A percentile compares a stretch with the other conserved stretches of the same genome.
These are phyloP conservation scores for Syngnathus acus DNA, from an alignment of 2,797 vertebrate genomes.

Conservation along the genomic window DNA sequence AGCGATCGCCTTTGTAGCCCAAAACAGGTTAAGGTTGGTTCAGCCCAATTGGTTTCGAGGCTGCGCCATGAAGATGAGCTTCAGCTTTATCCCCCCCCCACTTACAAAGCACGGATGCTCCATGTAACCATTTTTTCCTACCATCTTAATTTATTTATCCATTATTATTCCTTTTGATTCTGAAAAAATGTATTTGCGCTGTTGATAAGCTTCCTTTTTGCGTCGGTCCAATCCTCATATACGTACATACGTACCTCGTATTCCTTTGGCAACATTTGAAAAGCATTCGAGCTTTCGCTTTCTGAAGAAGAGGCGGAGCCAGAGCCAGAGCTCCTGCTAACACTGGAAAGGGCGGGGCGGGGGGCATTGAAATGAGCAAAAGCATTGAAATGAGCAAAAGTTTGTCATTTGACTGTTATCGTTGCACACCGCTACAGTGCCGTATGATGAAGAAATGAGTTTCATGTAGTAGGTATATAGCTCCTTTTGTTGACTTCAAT, in stretches of 20 bases:
- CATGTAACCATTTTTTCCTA: conserved; percentile 26
- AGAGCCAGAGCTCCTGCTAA: no score
- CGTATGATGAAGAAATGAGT: background rate
- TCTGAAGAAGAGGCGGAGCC: no score
- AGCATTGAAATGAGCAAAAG: background rate
- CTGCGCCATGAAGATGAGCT: background rate
- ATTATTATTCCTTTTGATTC: conserved; percentile 25
- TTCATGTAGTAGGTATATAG: no score
- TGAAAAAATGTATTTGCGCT: conserved; percentile 1
- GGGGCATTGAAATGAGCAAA: background rate
- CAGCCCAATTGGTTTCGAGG: no score
- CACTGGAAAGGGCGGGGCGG: background rate
- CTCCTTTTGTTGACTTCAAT: no score
- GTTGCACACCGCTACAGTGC: background rate
- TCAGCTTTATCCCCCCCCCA: background rate
- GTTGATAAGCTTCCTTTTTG: background rate
- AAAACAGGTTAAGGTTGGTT: no score
- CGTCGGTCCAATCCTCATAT: no score
- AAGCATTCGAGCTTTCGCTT: no score
- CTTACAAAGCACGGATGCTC: background rate
- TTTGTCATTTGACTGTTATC: background rate
- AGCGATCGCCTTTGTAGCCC: no score
- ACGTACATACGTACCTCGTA: no score
- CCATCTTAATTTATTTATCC: conserved; percentile 49
- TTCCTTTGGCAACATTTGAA: background rate